These are phyloP conservation scores for Euplexia lucipara DNA, from an alignment of 2,888 invertebrate genomes.

Conservation along the genomic window DNA sequence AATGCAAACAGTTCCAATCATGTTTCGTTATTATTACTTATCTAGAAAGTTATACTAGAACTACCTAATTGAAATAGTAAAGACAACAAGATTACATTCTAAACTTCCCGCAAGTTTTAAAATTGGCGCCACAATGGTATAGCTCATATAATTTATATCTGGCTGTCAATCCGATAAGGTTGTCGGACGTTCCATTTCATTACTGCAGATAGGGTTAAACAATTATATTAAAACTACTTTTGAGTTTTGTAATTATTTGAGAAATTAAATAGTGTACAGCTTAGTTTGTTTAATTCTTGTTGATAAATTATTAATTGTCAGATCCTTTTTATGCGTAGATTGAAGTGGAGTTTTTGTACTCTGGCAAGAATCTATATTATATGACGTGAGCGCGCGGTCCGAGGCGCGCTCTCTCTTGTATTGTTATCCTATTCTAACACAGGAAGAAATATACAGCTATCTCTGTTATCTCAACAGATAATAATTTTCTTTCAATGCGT, in stretches of 20 bases:
- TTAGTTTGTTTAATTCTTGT: not conserved
- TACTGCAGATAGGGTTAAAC: not conserved
- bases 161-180: too few species aligned
- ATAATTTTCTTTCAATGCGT: conserved; percentile 66
- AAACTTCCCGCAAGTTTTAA: not conserved
- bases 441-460: conserved; percentile 51
- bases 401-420: conserved; percentile 42
- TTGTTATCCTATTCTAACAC: conserved; percentile 53
- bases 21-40: not conserved
- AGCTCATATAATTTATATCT: too few species aligned
- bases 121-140: too few species aligned
- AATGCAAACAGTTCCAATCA: too few species aligned
- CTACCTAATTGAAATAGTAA: too few species aligned
- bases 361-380: conserved; percentile 65
- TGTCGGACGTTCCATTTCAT: not conserved
- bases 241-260: too few species aligned
- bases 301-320: not conserved
- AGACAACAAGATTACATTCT: not conserved
- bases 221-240: not conserved
- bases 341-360: conserved; percentile 55
- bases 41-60: not conserved
- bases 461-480: conserved; percentile 65
- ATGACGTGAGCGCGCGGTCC: conserved; percentile 62
- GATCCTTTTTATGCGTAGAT: conserved; percentile 33
- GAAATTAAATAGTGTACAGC: not conserved